Evolutionary conservation across 2,113 vertebrate genomes (phyloP), one percentile per base, ranked within the genome.

Genomic region (Cygnus atratus): DNA sequence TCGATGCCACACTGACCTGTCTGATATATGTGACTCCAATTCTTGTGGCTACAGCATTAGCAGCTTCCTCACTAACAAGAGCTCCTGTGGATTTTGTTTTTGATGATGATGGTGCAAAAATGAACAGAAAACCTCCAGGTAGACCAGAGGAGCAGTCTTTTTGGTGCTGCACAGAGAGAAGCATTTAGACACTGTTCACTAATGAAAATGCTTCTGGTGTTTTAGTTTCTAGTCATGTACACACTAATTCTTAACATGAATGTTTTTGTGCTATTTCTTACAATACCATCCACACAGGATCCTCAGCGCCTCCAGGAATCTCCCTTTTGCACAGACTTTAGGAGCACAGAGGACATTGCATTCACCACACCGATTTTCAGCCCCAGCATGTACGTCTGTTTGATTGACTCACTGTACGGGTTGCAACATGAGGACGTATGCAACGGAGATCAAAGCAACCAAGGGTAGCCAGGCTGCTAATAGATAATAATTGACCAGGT

Each of bases 401-500:
- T 81, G 4, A 62, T 70, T 88, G 82, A 80, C 39, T 85, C 48
- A 29, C 29, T 14, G 39, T 52, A 84, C 20, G 44, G 55, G 17
- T 93, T 94, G 72, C 92, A 71, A 77, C 72, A 66, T 1, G 35
- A 80, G n/a, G 67, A 44, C 18, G 33, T 21, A 28, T 18, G 62
- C 9, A 66, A 13, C 0, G 10, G 79, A 28, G 44, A 86, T 31
- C 33, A 31, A 28, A 82, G 66, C 54, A 68, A 24, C 33, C 71
- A 88, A 90, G 63, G 67, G 48, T 5, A 76, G 18, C 26, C 70
- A 54, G 39, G n/a, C 48, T 54, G 35, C 50, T 28, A 39, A 13
- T 39, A 22, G 85, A 9, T 88, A 95, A 95, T 95, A 6, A 94
- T 86, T 97, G 41, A 93, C 68, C 7, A 48, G 6, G 24, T 2